These are phyloP conservation scores for Campoletis sonorensis DNA, from an alignment of 1,140 invertebrate genomes.

Conservation along the genomic window DNA sequence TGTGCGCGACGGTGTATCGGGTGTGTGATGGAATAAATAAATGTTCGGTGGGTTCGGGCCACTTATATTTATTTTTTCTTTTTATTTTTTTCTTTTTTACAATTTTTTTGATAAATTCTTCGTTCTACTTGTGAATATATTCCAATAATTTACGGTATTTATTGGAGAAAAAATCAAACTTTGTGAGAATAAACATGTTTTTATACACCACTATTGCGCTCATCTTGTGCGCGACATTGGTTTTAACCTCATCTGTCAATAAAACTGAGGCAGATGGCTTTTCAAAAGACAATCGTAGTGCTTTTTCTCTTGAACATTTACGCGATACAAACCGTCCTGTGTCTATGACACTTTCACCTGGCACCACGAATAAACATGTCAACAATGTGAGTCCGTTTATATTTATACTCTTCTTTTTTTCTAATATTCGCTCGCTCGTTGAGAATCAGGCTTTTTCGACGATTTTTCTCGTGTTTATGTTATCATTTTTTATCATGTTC, in stretches of 20 bases:
- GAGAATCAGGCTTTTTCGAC: no score
- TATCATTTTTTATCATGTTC: background rate
- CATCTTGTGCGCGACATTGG: constrained; percentile 51
- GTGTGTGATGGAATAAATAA: constrained; percentile 49
- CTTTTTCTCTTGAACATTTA: background rate
- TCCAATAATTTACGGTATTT: no score
- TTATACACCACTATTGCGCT: constrained; percentile 37
- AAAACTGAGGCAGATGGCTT: constrained; percentile 44
- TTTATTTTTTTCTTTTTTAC: constrained; percentile 58
- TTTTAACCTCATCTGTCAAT: constrained; percentile 59
- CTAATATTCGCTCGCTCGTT: background rate
- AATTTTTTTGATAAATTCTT: constrained; percentile 20
- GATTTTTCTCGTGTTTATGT: no score
- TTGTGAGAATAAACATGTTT: constrained; percentile 42
- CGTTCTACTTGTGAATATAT: no score
- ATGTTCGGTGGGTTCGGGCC: constrained; percentile 50
- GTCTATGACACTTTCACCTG: background rate
- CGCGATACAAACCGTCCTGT: background rate
- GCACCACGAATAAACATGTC: background rate
- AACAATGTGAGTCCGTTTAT: background rate
- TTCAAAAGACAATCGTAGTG: background rate
- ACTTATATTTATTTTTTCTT: constrained; percentile 59
- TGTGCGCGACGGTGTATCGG: constrained; percentile 27
- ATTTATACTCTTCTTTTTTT: background rate
- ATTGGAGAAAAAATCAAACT: background rate